Evolutionary conservation across 2,888 invertebrate species (phyloP).

Genomic region (Andrena haemorrhoa): DNA sequence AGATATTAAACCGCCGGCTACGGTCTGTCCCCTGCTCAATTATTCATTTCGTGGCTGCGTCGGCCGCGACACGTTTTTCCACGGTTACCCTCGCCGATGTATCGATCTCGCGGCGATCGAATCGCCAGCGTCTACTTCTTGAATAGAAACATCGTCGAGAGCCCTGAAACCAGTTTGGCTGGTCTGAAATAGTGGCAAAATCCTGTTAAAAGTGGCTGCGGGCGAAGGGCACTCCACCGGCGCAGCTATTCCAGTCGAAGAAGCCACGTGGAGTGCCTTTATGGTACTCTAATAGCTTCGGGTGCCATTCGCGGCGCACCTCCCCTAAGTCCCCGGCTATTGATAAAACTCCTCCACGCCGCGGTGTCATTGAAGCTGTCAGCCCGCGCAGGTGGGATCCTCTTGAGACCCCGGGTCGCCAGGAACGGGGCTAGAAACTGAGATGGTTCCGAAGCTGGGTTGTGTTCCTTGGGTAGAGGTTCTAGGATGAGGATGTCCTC

Average conservation of each 20-base stretch:
- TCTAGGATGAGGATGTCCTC: neutral
- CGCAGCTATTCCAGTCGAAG: too few species aligned
- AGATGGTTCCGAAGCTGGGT: neutral
- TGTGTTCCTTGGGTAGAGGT: neutral
- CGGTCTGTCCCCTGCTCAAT: neutral
- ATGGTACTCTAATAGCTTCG: neutral
- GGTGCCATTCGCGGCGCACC: slow-evolving; percentile 5
- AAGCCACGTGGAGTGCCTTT: too few species aligned
- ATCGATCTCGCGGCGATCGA: slow-evolving; percentile 2
- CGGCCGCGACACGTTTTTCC: slow-evolving; percentile 9
- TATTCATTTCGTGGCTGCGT: slow-evolving; percentile 10
- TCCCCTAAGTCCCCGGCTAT: neutral
- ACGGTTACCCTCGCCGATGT: neutral
- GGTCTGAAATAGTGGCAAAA: too few species aligned
- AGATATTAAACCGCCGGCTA: neutral
- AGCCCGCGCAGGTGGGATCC: neutral
- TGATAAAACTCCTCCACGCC: slow-evolving; percentile 3
- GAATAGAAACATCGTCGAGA: neutral
- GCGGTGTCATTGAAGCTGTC: too few species aligned
- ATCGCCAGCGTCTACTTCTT: neutral
- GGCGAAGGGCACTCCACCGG: too few species aligned
- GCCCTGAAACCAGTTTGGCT: neutral
- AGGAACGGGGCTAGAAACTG: neutral
- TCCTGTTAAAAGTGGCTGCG: too few species aligned
- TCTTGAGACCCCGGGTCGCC: neutral